A percentile compares a stretch with the other conserved stretches of the same genome.
Evolutionary conservation across 2,113 vertebrate species (phyloP).

Genomic region (Nettapus auritus): DNA sequence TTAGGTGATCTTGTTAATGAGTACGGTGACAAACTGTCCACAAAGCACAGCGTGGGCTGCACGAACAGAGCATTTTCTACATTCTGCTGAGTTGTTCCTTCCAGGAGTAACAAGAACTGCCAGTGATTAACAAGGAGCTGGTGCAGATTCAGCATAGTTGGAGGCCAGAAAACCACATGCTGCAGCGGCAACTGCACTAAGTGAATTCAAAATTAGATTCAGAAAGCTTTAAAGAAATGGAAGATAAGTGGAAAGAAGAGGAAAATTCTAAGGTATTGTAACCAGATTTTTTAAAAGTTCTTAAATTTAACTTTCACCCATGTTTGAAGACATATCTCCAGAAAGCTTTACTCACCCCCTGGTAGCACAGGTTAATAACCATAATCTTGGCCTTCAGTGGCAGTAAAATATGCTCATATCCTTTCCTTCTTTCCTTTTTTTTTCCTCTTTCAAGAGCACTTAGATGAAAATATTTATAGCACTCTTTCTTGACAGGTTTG

Average conservation of each 20-base stretch:
- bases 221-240: background rate
- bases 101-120: slow-evolving; percentile 1
- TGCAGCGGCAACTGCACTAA: background rate
- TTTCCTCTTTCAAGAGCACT: background rate
- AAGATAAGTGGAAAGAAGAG: background rate
- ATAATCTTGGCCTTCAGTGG: background rate
- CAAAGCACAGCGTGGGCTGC: background rate
- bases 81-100: slow-evolving; percentile 24
- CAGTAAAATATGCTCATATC: background rate
- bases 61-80: background rate
- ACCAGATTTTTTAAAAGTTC: background rate
- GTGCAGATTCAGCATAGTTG: slow-evolving; percentile 21
- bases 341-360: background rate
- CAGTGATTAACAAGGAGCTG: slow-evolving; percentile 26
- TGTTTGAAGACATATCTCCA: background rate
- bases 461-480: background rate
- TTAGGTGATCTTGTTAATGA: background rate
- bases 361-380: background rate
- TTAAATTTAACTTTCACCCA: background rate
- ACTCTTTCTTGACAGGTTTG: background rate
- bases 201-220: slow-evolving; percentile 14
- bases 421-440: background rate
- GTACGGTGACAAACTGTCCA: background rate
- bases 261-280: background rate
- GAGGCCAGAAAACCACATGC: background rate